Evolutionary conservation across 2,888 invertebrate genomes (phyloP), one percentile per base, ranked within the genome.

Genomic region (Perdita meconis): DNA sequence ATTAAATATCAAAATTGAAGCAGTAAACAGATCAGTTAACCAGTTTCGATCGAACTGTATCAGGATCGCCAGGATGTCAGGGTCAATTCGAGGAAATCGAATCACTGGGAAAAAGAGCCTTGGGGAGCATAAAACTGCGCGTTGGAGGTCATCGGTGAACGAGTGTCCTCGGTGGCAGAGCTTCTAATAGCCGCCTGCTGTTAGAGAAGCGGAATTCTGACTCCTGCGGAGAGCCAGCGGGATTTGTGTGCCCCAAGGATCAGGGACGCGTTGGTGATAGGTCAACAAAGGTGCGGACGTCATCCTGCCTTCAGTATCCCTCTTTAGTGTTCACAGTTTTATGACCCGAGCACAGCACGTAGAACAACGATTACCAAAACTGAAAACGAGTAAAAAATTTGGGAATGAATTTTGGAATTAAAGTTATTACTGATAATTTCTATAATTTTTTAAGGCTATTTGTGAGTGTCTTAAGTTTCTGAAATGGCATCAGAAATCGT

Each of bases 161-260:
- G 64, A 80, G 50, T 40, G 30, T 47, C 36, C 51, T 57, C 57
- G 51, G 53, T 36, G 55, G 55, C 36, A 42, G 47, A 50, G 53
- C 26, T 30, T 57, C 78, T 85, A 84, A 86, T 86, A 75, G 78
- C 81, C 79, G 74, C 85, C 86, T 77, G 85, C 86, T 85, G 85
- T 80, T 83, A 80, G 56, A 70, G 47, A 51, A 72, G 55, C 67
- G 53, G 75, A 50, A 78, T 81, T 73, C 81, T 38, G 75, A 57
- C 73, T 84, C 70, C 71, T 70, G 72, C 50, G 66, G 76, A 56
- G 82, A 77, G 42, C 56, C 67, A 68, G 57, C 67, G 50, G 71
- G 77, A 78, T 80, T 82, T 70, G 65, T 59, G 69, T 71, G 57
- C 47, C 64, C 42, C 30, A 51, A 60, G 53, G 57, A 64, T 59